Evolutionary conservation across 2,797 vertebrate genomes (phyloP), one percentile per base, ranked within the genome.

Genomic region (Enteromius thamalakanensis): DNA sequence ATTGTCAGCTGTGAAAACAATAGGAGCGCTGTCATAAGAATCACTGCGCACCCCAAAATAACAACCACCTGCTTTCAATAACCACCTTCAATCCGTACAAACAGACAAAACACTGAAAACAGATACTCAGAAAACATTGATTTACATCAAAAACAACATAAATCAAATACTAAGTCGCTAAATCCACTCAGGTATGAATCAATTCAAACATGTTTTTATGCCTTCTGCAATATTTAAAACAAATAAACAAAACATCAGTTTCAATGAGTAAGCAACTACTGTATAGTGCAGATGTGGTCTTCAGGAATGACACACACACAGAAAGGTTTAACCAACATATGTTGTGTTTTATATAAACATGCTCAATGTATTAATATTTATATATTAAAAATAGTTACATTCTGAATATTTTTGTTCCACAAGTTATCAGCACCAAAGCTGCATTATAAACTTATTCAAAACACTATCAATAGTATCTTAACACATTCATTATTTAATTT

Each of bases 31-130:
- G 51, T 23, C 51, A 15, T 75, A 37, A 23, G 32, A 55, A 55
- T 75, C 72, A 75, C 12, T 15, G 19, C 51, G 1, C 10, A 4
- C 6, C 19, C 11, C 51, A 75, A 23, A 58, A 58, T 29, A 71
- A 71, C 42, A 71, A 49, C 42, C 21, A 23, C 49, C 49, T 75
- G 49, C 19, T 55, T 55, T 75, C 19, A 75, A 75, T 55, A 34
- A 37, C 32, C 45, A 72, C 69, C 21, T 40, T 75, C 21, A 40
- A 55, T 15, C 21, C 0, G 0, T 72, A 51, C 47, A 53, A 71
- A 49, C 29, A 11, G 32, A 34, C 70, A 75, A 58, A 58, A 58
- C 23, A 40, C 3, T 58, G 32, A n/a, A 55, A 75, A 37, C 71
- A 34, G 47, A 75, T 55, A 55, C 49, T 34, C 10, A 0, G 19